These are phyloP conservation scores for Atta cephalotes DNA, from an alignment of 1,140 invertebrate genomes.

Conservation along the genomic window DNA sequence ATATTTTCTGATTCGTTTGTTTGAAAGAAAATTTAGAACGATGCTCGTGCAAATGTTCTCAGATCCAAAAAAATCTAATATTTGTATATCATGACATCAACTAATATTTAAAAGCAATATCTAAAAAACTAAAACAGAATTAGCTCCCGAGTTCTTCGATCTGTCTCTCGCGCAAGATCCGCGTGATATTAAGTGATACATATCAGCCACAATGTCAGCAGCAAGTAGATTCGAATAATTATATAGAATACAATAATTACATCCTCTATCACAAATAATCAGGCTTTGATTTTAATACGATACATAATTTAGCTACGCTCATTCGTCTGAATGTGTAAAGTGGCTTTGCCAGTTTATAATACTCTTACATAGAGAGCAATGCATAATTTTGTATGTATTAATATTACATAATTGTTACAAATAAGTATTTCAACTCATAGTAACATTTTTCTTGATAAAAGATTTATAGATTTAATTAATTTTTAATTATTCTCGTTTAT, in stretches of 20 bases:
- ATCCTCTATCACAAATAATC: slow-evolving; percentile 15
- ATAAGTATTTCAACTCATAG: not conserved
- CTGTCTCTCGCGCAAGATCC: slow-evolving; percentile 50
- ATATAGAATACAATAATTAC: slow-evolving; percentile 26
- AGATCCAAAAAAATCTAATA: slow-evolving; percentile 49
- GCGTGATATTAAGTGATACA: slow-evolving; percentile 23
- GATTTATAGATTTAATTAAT: not conserved
- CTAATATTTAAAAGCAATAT: slow-evolving; percentile 77
- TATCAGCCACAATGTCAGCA: slow-evolving; percentile 11
- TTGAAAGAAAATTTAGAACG: not conserved
- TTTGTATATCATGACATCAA: slow-evolving; percentile 65
- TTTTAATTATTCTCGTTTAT: too few species aligned
- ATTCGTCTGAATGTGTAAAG: slow-evolving; percentile 54
- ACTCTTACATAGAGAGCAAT: slow-evolving; percentile 42
- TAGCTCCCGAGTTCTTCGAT: slow-evolving; percentile 49
- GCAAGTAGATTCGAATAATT: not conserved
- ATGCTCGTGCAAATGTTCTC: slow-evolving; percentile 28
- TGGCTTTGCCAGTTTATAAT: slow-evolving; percentile 71
- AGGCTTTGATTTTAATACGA: slow-evolving; percentile 39
- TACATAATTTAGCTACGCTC: slow-evolving; percentile 55
- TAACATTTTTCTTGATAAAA: not conserved
- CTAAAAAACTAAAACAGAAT: slow-evolving; percentile 70
- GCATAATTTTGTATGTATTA: slow-evolving; percentile 21
- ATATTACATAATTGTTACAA: not conserved
- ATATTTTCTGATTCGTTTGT: not conserved